These are phyloP conservation scores for Drosophila mercatorum DNA, from an alignment of 2,888 invertebrate genomes.

Conservation along the genomic window DNA sequence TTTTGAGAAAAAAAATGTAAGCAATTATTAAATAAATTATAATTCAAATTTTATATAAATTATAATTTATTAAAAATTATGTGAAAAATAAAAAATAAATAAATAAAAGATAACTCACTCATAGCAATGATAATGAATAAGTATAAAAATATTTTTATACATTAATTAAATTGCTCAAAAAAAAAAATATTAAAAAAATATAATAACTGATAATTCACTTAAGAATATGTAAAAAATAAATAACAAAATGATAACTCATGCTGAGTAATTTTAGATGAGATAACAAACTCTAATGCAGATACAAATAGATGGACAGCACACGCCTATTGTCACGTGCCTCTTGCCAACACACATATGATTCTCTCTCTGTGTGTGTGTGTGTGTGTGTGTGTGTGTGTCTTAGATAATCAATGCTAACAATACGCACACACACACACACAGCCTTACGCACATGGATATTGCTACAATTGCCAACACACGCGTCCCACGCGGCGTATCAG, in stretches of 20 bases:
- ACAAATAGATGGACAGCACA: slow-evolving; percentile 40
- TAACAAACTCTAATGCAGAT: slow-evolving; percentile 55
- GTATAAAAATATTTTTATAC: too few relatives aligned
- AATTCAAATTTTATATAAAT: too few relatives aligned
- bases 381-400: slow-evolving; percentile 20
- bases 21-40: background rate
- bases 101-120: background rate
- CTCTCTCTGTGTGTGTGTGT: too few relatives aligned
- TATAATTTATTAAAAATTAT: background rate
- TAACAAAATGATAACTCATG: background rate
- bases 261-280: background rate
- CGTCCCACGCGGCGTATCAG: slow-evolving; percentile 78
- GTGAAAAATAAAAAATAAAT: background rate
- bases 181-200: too few relatives aligned
- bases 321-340: slow-evolving; percentile 71
- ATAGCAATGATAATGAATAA: too few relatives aligned
- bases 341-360: slow-evolving; percentile 20
- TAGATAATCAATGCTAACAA: slow-evolving; percentile 77
- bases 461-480: slow-evolving; percentile 39
- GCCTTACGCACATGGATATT: slow-evolving; percentile 10
- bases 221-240: background rate
- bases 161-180: too few relatives aligned
- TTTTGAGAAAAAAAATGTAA: background rate
- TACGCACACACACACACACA: slow-evolving; percentile 18
- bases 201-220: too few relatives aligned